Conservation (phyloP, 2,113 vertebrate species). For the Colistium nudipinnis region DNA sequence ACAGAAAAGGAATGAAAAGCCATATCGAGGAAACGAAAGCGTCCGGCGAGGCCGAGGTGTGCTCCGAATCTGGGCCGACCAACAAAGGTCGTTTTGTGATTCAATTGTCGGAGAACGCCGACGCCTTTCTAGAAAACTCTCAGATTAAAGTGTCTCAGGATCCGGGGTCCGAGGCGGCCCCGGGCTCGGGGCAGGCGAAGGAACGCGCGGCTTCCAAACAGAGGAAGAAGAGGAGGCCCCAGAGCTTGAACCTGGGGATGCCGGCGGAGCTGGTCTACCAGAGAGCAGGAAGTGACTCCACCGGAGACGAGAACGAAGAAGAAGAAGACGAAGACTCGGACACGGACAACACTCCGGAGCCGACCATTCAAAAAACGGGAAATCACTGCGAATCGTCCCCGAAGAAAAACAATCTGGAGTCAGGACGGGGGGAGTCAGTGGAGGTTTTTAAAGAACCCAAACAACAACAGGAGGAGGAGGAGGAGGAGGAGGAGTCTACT, state of each 20-base stretch:
- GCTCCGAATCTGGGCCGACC: constrained; percentile 37
- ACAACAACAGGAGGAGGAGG: constrained; percentile 47
- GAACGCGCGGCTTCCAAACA: constrained; percentile 56
- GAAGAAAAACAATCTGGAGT: constrained; percentile 48
- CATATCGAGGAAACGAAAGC: constrained; percentile 70
- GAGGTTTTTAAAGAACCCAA: constrained; percentile 46
- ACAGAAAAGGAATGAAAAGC: constrained; percentile 76
- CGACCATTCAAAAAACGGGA: constrained; percentile 29
- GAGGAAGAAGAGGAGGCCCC: constrained; percentile 77
- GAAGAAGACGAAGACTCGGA: constrained; percentile 74
- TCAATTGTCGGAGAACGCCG: constrained; percentile 61
- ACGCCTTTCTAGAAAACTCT: constrained; percentile 59
- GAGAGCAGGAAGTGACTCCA: constrained; percentile 66
- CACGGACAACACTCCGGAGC: constrained; percentile 54
- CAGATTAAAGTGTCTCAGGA: constrained; percentile 49
- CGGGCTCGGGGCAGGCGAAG: constrained; percentile 31
- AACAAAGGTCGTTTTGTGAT: constrained; percentile 62
- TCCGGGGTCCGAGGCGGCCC: constrained; percentile 45
- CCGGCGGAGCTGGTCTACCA: constrained; percentile 71
- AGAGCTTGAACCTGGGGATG: constrained; percentile 80
- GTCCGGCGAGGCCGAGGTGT: constrained; percentile 50
- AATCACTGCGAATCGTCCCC: constrained; percentile 43
- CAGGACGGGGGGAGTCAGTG: constrained; percentile 43
- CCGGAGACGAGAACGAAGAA: constrained; percentile 67
- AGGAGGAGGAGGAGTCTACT: constrained; percentile 38